Percentiles rank a stretch among this genome's conserved stretches.
phyloP scores from a whole-genome alignment of 2,797 vertebrate genomes.

The Remorina albescens region DNA sequence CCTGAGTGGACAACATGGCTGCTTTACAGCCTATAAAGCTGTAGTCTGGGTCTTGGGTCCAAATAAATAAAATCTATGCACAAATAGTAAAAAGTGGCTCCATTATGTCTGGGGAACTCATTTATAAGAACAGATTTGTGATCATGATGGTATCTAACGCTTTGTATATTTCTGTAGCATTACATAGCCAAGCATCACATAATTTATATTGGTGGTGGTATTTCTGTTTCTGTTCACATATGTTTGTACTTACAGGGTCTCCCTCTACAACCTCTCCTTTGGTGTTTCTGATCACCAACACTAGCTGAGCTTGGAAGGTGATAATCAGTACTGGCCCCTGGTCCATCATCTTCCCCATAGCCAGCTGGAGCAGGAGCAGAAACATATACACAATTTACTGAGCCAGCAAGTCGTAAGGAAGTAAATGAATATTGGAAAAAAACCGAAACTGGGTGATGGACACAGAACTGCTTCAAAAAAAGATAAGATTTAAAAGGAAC shows the following conservation, averaged over 20 bases:
- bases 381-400: not conserved
- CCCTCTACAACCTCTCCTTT: constrained; percentile 95
- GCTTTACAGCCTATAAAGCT: constrained; percentile 46
- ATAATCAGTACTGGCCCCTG: constrained; percentile 96
- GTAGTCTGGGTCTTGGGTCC: constrained; percentile 1
- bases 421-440: too few relatives aligned
- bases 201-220: not conserved
- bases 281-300: constrained; percentile 91
- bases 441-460: not conserved
- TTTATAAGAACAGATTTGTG: constrained; percentile 3
- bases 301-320: constrained; percentile 96
- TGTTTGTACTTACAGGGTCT: constrained; percentile 88
- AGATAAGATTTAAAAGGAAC: too few relatives aligned
- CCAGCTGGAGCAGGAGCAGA: constrained; percentile 82
- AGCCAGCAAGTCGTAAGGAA: constrained; percentile 6
- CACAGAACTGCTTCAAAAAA: too few relatives aligned
- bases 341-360: constrained; percentile 99
- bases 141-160: not conserved
- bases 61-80: constrained; percentile 20
- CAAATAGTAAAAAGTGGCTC: constrained; percentile 10
- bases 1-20: constrained; percentile 19
- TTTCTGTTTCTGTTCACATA: not conserved
- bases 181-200: not conserved
- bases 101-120: constrained; percentile 6
- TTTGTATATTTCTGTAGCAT: not conserved